Percentiles rank a stretch among this genome's conserved stretches.
Conservation (phyloP, 2,797 vertebrate species). For the Lerista edwardsae region DNA sequence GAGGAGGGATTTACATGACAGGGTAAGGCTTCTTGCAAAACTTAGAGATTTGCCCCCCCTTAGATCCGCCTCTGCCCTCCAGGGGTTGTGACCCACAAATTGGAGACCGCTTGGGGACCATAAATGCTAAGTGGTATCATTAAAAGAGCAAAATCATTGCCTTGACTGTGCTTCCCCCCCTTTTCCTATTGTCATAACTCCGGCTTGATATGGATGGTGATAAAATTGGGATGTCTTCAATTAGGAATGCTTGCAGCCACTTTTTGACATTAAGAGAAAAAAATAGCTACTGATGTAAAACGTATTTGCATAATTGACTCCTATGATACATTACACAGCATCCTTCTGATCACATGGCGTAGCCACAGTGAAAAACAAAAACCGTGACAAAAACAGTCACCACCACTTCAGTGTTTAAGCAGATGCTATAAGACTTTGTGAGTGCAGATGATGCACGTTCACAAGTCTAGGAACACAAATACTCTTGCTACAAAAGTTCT, state of each 20-base stretch:
- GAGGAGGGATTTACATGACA: no score
- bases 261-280: neutral
- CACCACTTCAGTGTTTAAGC: neutral
- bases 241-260: neutral
- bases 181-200: neutral
- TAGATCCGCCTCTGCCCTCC: no score
- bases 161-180: no score
- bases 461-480: neutral
- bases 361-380: neutral
- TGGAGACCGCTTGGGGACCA: no score
- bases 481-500: neutral
- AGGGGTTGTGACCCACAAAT: no score
- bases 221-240: neutral
- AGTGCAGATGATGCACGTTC: neutral
- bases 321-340: neutral
- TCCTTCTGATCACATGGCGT: neutral
- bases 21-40: no score
- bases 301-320: neutral
- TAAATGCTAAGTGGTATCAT: neutral
- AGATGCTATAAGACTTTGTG: neutral
- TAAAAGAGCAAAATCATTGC: neutral
- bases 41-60: no score
- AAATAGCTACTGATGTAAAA: neutral
- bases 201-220: neutral
- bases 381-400: neutral